Evolutionary conservation across 64 coral and sea anemone species (phyloP).

Genomic region (Stichodactyla helianthus): DNA sequence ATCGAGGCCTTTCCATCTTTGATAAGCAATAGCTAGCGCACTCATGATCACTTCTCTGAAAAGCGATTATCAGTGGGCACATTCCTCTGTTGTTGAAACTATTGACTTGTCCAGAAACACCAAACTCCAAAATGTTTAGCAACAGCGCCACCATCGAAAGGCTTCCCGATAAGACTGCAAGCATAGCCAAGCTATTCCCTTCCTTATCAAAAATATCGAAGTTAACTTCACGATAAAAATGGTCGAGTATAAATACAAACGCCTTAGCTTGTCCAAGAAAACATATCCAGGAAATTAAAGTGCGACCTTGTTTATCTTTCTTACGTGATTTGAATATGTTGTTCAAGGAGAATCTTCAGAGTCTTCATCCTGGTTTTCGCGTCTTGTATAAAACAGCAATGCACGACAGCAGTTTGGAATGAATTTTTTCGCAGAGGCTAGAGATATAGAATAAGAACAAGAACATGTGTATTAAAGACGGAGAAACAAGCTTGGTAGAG

Average conservation of each 20-base stretch:
- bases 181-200: conserved; percentile 46
- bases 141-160: conserved; percentile 33
- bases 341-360: conserved; percentile 32
- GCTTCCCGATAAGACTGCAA: conserved; percentile 64
- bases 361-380: conserved; percentile 36
- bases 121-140: conserved; percentile 21
- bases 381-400: conserved; percentile 57
- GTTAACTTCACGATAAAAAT: conserved; percentile 24
- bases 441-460: too few species aligned
- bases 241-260: conserved; percentile 36
- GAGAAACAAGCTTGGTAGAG: too few species aligned
- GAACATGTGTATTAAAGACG: too few species aligned
- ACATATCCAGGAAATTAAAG: conserved; percentile 61
- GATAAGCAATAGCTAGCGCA: conserved; percentile 53
- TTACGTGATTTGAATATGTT: conserved; percentile 39
- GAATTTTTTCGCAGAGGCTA: too few species aligned
- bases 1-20: conserved; percentile 31
- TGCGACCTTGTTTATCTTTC: conserved; percentile 50
- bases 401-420: conserved; percentile 48
- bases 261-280: conserved; percentile 38
- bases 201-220: conserved; percentile 37
- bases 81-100: conserved; percentile 70
- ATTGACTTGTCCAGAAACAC: conserved; percentile 30
- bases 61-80: conserved; percentile 57
- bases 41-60: conserved; percentile 47